Evolutionary conservation across 2,888 invertebrate species (phyloP), one percentile per base, ranked within the genome.

Genomic region (Micropterix aruncella): DNA sequence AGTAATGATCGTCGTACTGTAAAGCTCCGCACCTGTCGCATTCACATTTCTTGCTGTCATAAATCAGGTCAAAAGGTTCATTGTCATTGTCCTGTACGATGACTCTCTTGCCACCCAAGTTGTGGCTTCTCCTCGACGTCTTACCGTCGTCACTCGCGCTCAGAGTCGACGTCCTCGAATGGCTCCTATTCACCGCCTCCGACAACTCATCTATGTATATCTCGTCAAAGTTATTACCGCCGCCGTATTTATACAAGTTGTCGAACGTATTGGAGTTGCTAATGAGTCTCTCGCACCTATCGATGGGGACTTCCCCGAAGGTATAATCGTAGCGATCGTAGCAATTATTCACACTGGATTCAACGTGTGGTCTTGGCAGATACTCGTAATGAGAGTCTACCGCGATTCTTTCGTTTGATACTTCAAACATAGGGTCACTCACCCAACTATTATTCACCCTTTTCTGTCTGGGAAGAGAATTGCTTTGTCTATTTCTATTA

Each of bases 1-100:
- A 50, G 27, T 48, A 50, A 39, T 47, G 47, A 19, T 48, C 50
- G 18, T 48, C 48, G 40, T 45, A 50, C 14, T 47, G 48, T 1
- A 48, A 47, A 37, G 48, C 47, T 18, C 48, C 50, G 18, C 50
- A 50, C 15, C 50, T 42, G 37, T 50, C 50, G 18, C 50, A 50
- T 38, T 50, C 48, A 39, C 50, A 50, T 4, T 48, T 48, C 12
- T 47, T 50, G 14, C 45, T 45, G 16, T 48, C 48, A 42, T 50
- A 50, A 19, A 50, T 42, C 44, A 46, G 46, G 41, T 50, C 50
- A 27, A 50, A 50, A 9, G 47, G 44, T n/a, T 50, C 50, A 38
- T 48, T 48, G 36, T 48, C 48, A 5, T 47, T 47, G 15, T 50
- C 50, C 3, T 48, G 50, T 16, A 50, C 50, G 15, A 50, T 50